A percentile compares a stretch with the other conserved stretches of the same genome.
phyloP scores from a whole-genome alignment of 2,888 invertebrate species.

The Dolichopus griseipennis region DNA sequence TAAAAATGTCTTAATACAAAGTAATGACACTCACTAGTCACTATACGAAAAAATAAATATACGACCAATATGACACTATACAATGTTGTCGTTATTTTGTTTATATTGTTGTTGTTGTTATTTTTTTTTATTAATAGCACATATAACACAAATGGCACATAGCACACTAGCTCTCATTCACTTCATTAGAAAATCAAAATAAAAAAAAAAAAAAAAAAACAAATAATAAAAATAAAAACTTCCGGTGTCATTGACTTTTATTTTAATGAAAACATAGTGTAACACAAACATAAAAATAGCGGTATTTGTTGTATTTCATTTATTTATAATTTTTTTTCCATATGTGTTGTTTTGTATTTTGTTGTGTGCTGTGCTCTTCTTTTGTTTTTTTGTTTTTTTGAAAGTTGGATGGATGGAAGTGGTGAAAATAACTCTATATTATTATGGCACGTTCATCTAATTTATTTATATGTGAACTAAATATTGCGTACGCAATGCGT shows the following conservation, averaged over 20 bases:
- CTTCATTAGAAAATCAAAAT: too few species aligned
- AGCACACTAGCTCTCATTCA: not conserved
- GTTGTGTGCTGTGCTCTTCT: too few species aligned
- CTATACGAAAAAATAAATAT: too few species aligned
- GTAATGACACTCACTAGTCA: too few species aligned
- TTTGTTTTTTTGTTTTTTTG: too few species aligned
- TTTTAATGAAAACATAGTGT: not conserved
- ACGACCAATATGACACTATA: too few species aligned
- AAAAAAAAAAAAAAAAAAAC: too few species aligned
- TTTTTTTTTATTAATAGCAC: not conserved
- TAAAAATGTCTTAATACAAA: too few species aligned
- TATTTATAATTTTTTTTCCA: not conserved
- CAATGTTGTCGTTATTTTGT: too few species aligned
- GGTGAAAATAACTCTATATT: not conserved
- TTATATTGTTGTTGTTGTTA: too few species aligned
- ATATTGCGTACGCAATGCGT: conserved; percentile 1
- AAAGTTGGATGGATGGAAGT: not conserved
- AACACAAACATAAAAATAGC: not conserved
- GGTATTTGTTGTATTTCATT: not conserved
- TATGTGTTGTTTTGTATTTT: not conserved
- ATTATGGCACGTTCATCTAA: not conserved
- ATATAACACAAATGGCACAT: not conserved
- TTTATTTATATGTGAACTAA: not conserved
- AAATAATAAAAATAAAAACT: not conserved
- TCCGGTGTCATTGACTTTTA: conserved; percentile 5